These are phyloP conservation scores for Euplexia lucipara DNA, from an alignment of 2,888 invertebrate species.

Conservation along the genomic window DNA sequence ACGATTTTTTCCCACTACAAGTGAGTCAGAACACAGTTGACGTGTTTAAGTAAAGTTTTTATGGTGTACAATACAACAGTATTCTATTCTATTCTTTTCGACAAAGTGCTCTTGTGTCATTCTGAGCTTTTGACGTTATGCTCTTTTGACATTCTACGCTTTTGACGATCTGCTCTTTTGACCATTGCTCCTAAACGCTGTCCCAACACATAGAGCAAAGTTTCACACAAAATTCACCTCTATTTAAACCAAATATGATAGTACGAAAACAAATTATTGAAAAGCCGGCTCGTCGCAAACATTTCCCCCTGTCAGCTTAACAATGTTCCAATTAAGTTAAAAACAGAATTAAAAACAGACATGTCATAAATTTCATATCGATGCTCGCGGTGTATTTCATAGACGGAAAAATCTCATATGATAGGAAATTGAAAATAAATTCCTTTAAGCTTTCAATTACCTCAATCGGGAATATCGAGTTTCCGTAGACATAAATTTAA, in stretches of 20 bases:
- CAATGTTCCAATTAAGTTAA: constrained; percentile 55
- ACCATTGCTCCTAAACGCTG: too few relatives aligned
- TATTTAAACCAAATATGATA: background rate
- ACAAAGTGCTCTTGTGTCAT: too few relatives aligned
- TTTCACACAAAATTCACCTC: background rate
- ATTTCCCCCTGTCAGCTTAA: constrained; percentile 34
- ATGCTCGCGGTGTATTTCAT: constrained; percentile 75
- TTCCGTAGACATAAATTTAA: constrained; percentile 79
- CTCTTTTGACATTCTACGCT: too few relatives aligned
- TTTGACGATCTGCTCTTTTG: too few relatives aligned
- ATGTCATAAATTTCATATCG: constrained; percentile 75
- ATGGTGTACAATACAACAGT: too few relatives aligned
- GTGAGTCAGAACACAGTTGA: too few relatives aligned
- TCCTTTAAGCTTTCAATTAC: constrained; percentile 90
- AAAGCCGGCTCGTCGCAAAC: constrained; percentile 11
- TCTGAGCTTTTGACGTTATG: too few relatives aligned
- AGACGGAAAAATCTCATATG: constrained; percentile 83
- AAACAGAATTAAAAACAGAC: constrained; percentile 72
- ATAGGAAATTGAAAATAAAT: constrained; percentile 90
- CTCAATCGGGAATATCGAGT: constrained; percentile 86
- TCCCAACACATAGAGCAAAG: too few relatives aligned
- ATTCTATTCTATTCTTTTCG: too few relatives aligned
- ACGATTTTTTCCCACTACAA: too few relatives aligned
- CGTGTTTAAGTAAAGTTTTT: too few relatives aligned
- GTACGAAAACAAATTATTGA: constrained; percentile 8